Evolutionary conservation across 2,797 vertebrate genomes (phyloP).

Genomic region (Cygnus olor): DNA sequence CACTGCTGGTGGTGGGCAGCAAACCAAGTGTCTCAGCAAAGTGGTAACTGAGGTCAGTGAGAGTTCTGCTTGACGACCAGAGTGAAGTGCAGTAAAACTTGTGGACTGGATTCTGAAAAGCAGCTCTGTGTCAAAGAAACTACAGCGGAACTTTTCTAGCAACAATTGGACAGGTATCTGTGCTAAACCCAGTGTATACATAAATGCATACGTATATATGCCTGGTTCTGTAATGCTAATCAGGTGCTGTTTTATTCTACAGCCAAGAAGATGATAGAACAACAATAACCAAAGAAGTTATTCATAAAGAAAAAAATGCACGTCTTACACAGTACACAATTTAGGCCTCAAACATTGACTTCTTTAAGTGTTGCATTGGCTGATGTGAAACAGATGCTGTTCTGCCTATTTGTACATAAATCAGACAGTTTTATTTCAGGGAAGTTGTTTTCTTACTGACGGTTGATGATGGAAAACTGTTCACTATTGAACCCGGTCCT

Average conservation of each 20-base stretch:
- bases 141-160: not conserved
- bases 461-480: slow-evolving; percentile 63
- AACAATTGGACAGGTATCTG: slow-evolving; percentile 18
- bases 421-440: slow-evolving; percentile 46
- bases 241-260: slow-evolving; percentile 53
- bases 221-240: slow-evolving; percentile 50
- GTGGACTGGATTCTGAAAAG: not conserved
- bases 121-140: not conserved
- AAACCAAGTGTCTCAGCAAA: not conserved
- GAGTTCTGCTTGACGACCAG: not conserved
- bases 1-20: not conserved
- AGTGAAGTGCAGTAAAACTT: not conserved
- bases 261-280: slow-evolving; percentile 21
- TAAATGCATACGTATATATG: not conserved
- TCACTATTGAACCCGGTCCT: slow-evolving; percentile 72
- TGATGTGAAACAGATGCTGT: slow-evolving; percentile 49
- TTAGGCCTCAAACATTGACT: slow-evolving; percentile 48
- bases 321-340: slow-evolving; percentile 50
- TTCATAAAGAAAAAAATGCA: slow-evolving; percentile 27
- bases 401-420: slow-evolving; percentile 51
- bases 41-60: not conserved
- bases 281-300: slow-evolving; percentile 78
- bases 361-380: slow-evolving; percentile 61
- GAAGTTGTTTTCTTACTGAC: slow-evolving; percentile 36
- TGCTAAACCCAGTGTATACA: slow-evolving; percentile 42